Evolutionary conservation across 2,113 vertebrate species (phyloP).

Genomic region (Gallinago paraguaiae): DNA sequence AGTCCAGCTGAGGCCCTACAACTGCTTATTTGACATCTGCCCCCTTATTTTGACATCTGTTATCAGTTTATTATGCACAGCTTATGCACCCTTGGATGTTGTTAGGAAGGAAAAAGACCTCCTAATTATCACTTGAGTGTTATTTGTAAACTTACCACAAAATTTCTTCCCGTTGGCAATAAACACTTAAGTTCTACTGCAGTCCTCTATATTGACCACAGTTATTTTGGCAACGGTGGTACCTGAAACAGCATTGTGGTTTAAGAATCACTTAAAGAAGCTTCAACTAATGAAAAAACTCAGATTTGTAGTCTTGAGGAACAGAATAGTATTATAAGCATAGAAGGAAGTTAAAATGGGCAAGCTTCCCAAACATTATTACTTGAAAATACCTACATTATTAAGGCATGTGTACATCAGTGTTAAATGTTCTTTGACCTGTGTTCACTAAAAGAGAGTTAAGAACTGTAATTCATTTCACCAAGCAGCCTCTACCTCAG

Average conservation of each 20-base stretch:
- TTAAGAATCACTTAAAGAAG: not conserved
- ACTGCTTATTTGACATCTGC: not conserved
- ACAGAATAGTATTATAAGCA: not conserved
- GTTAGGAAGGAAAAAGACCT: not conserved
- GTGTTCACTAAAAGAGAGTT: not conserved
- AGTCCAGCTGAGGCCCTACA: not conserved
- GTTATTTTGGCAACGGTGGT: not conserved
- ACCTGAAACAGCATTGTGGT: not conserved
- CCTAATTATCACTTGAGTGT: not conserved
- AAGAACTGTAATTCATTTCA: not conserved
- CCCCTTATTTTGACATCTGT: not conserved
- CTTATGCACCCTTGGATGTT: not conserved
- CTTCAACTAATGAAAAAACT: not conserved
- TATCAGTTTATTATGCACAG: not conserved
- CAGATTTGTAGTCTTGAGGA: not conserved
- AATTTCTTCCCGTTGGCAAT: not conserved
- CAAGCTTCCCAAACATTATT: not conserved
- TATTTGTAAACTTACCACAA: not conserved
- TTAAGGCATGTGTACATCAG: not conserved
- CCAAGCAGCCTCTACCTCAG: not conserved
- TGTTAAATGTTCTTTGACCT: not conserved
- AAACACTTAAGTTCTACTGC: not conserved
- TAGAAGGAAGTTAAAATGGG: not conserved
- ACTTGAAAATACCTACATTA: not conserved
- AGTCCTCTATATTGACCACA: not conserved